phyloP scores from a whole-genome alignment of 2,113 vertebrate species.

The Myotis lucifugus region DNA sequence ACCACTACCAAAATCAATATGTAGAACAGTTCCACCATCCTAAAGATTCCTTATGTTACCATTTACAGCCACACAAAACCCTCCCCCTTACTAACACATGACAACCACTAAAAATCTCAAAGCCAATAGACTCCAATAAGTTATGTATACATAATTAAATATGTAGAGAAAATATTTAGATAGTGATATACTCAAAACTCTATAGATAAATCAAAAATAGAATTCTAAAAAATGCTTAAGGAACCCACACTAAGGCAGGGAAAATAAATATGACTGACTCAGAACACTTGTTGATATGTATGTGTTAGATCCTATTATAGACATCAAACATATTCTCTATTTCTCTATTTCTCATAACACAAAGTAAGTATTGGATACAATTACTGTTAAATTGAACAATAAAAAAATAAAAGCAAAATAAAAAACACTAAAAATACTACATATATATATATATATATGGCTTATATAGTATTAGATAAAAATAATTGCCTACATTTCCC shows the following conservation, averaged over 20 bases:
- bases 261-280: background rate
- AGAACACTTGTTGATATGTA: background rate
- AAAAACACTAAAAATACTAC: background rate
- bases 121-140: background rate
- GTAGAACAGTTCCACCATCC: background rate
- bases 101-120: background rate
- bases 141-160: background rate
- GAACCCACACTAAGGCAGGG: background rate
- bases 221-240: background rate
- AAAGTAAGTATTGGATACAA: background rate
- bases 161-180: background rate
- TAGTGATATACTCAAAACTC: background rate
- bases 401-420: background rate
- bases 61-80: background rate
- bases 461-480: background rate
- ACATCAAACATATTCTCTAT: background rate
- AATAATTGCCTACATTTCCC: background rate
- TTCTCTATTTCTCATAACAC: background rate
- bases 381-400: background rate
- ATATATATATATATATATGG: background rate
- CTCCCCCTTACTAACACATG: background rate
- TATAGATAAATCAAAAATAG: background rate
- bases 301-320: background rate
- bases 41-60: background rate
- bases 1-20: background rate